These are phyloP conservation scores for Cervus canadensis DNA, from an alignment of 2,113 vertebrate species.

Conservation along the genomic window DNA sequence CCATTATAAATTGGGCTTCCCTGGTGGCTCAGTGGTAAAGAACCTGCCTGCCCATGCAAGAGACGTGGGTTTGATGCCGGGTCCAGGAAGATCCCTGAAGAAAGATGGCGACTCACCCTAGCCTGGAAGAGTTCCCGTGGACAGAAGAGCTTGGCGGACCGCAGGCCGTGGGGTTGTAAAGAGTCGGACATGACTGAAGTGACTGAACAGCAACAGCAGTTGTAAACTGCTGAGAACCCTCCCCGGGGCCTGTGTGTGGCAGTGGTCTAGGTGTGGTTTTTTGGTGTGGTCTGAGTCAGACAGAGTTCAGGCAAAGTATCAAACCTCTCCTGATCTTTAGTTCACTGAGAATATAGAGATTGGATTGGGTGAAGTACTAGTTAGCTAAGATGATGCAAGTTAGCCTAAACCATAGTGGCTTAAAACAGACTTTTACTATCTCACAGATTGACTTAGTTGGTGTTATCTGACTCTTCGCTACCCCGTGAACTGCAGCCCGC, in stretches of 20 bases:
- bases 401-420: neutral
- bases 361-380: too few relatives aligned
- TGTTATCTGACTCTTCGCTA: neutral
- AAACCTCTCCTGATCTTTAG: neutral
- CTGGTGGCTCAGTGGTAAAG: neutral
- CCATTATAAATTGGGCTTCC: neutral
- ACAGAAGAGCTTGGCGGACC: neutral
- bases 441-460: neutral
- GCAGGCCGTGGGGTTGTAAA: neutral
- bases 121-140: neutral
- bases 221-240: neutral
- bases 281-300: too few relatives aligned
- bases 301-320: neutral
- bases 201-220: neutral
- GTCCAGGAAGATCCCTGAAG: neutral
- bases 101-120: neutral
- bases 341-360: neutral
- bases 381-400: neutral
- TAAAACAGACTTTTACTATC: neutral
- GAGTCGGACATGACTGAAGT: neutral
- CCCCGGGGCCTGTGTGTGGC: neutral
- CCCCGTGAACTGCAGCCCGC: neutral
- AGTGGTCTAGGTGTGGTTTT: neutral
- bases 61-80: neutral
- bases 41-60: neutral